phyloP scores from a whole-genome alignment of 2,113 vertebrate species.

The Semnornis frantzii region DNA sequence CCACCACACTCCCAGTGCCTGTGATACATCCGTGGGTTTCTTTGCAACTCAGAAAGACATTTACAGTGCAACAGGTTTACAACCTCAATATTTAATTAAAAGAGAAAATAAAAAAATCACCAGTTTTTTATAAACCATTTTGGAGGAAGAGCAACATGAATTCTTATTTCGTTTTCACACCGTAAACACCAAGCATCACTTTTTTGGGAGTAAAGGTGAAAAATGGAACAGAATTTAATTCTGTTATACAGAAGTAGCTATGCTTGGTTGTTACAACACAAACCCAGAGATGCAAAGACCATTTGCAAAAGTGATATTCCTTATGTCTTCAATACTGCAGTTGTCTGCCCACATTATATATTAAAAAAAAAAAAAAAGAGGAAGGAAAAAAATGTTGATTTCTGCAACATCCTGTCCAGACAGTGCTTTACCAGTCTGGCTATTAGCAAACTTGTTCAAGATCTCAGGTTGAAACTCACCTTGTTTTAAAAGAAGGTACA shows the following conservation, averaged over 20 bases:
- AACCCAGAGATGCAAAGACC: neutral
- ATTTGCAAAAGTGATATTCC: neutral
- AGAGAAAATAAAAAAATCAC: neutral
- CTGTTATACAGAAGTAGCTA: neutral
- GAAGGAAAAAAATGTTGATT: neutral
- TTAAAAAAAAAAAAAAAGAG: neutral
- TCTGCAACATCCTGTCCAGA: neutral
- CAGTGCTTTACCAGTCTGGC: neutral
- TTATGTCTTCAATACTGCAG: neutral
- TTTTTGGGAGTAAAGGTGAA: neutral
- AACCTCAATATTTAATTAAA: neutral
- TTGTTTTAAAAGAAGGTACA: neutral
- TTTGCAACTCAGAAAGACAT: neutral
- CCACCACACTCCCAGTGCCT: neutral
- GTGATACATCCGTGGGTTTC: neutral
- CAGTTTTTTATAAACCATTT: neutral
- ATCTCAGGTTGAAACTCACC: neutral
- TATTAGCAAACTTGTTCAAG: neutral
- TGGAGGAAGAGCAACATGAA: neutral
- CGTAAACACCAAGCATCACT: neutral
- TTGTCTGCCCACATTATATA: neutral
- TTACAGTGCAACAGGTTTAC: neutral
- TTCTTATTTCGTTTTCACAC: neutral
- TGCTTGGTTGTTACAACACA: neutral
- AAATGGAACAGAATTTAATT: neutral